Conservation (phyloP, 2,888 invertebrate species). For the Parelbella ahira region DNA sequence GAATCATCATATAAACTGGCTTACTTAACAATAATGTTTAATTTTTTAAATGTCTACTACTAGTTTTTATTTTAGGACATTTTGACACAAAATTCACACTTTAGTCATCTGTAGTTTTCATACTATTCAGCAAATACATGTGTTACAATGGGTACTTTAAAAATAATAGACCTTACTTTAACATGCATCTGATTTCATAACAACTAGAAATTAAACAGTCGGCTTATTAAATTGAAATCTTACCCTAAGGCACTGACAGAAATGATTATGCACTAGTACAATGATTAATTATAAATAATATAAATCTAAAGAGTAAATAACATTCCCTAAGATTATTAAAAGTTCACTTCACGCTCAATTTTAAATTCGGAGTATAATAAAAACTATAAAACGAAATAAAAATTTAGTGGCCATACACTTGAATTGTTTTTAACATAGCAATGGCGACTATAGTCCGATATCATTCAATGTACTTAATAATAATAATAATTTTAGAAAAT, state of each 20-base stretch:
- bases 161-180: slow-evolving; percentile 38
- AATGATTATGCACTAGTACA: slow-evolving; percentile 67
- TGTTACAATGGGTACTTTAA: slow-evolving; percentile 35
- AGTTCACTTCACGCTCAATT: slow-evolving; percentile 45
- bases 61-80: slow-evolving; percentile 56
- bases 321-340: slow-evolving; percentile 64
- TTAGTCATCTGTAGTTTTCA: slow-evolving; percentile 30
- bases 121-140: too few species aligned
- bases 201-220: slow-evolving; percentile 52
- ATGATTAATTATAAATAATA: slow-evolving; percentile 60
- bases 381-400: slow-evolving; percentile 23
- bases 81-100: slow-evolving; percentile 58
- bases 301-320: slow-evolving; percentile 69
- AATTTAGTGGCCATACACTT: slow-evolving; percentile 20
- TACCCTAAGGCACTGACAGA: slow-evolving; percentile 76
- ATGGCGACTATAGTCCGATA: slow-evolving; percentile 20
- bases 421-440: slow-evolving; percentile 17
- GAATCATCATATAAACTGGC: slow-evolving; percentile 73
- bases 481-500: slow-evolving; percentile 14
- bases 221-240: slow-evolving; percentile 57
- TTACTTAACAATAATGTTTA: slow-evolving; percentile 45
- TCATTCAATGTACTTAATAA: slow-evolving; percentile 6
- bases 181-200: slow-evolving; percentile 50
- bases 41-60: slow-evolving; percentile 34
- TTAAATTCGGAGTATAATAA: slow-evolving; percentile 48